Evolutionary conservation across 2,888 invertebrate genomes (phyloP).

Genomic region (Lathronympha strigana): DNA sequence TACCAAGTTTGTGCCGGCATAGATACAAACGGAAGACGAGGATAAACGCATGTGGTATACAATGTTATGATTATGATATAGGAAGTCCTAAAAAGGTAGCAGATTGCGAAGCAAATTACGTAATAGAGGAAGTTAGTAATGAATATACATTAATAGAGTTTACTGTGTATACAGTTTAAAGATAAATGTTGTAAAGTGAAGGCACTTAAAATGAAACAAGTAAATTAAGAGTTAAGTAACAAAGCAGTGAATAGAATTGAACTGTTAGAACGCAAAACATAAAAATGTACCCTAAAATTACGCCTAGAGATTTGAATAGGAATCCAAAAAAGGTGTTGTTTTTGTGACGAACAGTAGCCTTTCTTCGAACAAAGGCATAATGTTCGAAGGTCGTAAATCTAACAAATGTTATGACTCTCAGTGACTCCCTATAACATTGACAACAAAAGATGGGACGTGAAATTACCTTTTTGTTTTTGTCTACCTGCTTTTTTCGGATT

Average conservation of each 20-base stretch:
- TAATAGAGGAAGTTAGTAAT: slow-evolving; percentile 17
- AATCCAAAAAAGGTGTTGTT: slow-evolving; percentile 41
- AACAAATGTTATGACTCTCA: slow-evolving; percentile 67
- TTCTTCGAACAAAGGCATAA: slow-evolving; percentile 50
- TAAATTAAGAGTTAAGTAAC: background rate
- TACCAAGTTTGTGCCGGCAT: slow-evolving; percentile 38
- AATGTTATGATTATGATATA: slow-evolving; percentile 19
- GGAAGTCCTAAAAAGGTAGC: slow-evolving; percentile 9
- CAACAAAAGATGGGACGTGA: slow-evolving; percentile 61
- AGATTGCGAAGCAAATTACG: slow-evolving; percentile 3
- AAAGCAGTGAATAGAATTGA: background rate
- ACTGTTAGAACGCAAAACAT: background rate
- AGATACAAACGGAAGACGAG: slow-evolving; percentile 25
- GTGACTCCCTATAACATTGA: slow-evolving; percentile 58
- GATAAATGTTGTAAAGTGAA: background rate
- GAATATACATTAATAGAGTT: background rate
- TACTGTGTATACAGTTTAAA: background rate
- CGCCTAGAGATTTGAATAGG: background rate
- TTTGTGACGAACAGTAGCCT: slow-evolving; percentile 54
- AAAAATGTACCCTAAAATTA: slow-evolving; percentile 29
- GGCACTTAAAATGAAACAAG: slow-evolving; percentile 5
- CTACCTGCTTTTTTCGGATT: slow-evolving; percentile 30
- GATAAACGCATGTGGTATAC: slow-evolving; percentile 23
- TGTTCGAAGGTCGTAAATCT: slow-evolving; percentile 57
- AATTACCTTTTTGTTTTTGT: slow-evolving; percentile 49